These are phyloP conservation scores for Sakesphorus luctuosus DNA, from an alignment of 2,113 vertebrate species.

Conservation along the genomic window DNA sequence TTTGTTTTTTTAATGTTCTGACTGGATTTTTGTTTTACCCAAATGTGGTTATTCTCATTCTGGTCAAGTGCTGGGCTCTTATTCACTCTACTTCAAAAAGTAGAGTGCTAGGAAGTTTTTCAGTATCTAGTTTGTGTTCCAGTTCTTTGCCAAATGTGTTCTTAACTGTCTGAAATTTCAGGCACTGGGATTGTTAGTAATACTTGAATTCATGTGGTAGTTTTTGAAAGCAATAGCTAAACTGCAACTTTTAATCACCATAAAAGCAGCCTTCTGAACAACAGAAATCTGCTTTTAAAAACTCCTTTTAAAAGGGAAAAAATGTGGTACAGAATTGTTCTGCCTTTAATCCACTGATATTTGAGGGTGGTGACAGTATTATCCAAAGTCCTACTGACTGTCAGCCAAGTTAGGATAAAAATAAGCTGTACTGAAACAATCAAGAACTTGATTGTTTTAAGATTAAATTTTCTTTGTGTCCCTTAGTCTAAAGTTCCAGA, in stretches of 20 bases:
- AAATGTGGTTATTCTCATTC: not conserved
- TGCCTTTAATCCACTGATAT: not conserved
- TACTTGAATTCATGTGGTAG: not conserved
- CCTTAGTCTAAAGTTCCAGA: not conserved
- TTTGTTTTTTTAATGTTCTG: not conserved
- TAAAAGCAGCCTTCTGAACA: not conserved
- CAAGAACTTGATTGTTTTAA: not conserved
- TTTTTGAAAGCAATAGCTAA: not conserved
- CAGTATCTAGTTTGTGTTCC: not conserved
- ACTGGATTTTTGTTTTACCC: not conserved
- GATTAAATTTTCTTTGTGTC: not conserved
- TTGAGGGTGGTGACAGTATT: not conserved
- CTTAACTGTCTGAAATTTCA: not conserved
- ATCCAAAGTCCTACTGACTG: not conserved
- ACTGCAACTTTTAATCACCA: not conserved
- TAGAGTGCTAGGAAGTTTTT: not conserved
- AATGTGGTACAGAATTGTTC: not conserved
- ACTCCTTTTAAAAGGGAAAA: not conserved
- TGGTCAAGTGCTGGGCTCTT: not conserved
- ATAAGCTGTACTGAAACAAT: not conserved
- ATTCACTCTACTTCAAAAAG: not conserved
- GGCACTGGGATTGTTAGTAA: not conserved
- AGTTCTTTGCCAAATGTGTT: not conserved
- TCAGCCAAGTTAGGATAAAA: not conserved
- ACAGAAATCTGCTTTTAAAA: not conserved